Base-by-base conservation (phyloP, 2,797 vertebrate species). In the Danio aesculapii region DNA sequence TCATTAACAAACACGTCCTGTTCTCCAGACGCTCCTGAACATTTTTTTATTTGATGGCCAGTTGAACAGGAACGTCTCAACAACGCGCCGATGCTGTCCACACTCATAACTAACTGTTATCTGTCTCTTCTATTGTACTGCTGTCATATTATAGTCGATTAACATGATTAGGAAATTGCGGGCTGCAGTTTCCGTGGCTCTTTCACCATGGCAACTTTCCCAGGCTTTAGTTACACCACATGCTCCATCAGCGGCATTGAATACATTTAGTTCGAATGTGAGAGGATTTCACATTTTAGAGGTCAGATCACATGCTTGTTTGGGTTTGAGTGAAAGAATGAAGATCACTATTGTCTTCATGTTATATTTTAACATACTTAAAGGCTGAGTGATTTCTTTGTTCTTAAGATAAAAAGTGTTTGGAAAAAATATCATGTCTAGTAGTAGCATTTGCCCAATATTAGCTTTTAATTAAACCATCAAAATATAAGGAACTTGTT, bases 71-170 rank as follows among this genome's bases (percentile, higher is more conserved):
- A 77, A 49, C 5, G 46, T 6, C 53, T 46, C 43, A 66, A 46
- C 49, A 12, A 19, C 19, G 44, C 19, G 44, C 69, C 49, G 46
- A 61, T 61, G 44, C 49, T 50, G n/a, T 57, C 17, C 53, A 57
- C 41, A 30, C n/a, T 41, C 14, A 79, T 30, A 43, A 55, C 61
- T 67, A 83, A 64, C 67, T 79, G 66, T 84, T 83, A 79, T 63
- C 71, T 47, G n/a, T 75, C 50, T 81, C n/a, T 41, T 52, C 81
- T 83, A 71, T 86, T 84, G 67, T 81, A 69, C 57, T 43, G n/a
- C 69, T 81, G 71, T 77, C 83, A 84, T 84, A 87, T 87, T 83
- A 84, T 82, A 78, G 82, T 79, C 66, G 68, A 84, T 84, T 86
- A 86, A 74, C 70, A 78, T 84, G 75, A 81, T 86, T 86, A 81